Conservation (phyloP, 2,113 vertebrate genomes). For the Typhlomys cinereus region DNA sequence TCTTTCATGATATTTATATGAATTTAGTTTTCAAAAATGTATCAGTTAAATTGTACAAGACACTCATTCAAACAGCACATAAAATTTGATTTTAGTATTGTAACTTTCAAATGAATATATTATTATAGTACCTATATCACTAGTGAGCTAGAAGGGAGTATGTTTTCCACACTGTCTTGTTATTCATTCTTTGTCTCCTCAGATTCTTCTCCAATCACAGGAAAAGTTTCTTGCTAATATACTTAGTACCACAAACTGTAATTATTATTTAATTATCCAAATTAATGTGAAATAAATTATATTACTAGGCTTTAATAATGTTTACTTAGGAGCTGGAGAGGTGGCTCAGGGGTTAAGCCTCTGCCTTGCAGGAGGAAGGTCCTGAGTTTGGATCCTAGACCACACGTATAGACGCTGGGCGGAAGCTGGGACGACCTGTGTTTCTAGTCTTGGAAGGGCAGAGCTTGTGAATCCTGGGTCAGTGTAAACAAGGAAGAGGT, state of each 20-base stretch:
- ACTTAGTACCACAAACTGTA: background rate
- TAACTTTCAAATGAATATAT: slow-evolving; percentile 35
- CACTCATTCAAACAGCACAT: slow-evolving; percentile 51
- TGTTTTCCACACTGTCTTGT: background rate
- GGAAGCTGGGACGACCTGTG: too few relatives aligned
- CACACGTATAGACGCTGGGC: too few relatives aligned
- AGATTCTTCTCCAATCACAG: background rate
- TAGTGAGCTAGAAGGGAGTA: background rate
- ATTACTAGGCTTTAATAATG: background rate
- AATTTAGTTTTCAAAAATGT: slow-evolving; percentile 54
- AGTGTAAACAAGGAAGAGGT: too few relatives aligned
- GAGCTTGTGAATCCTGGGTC: too few relatives aligned
- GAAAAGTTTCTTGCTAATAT: background rate
- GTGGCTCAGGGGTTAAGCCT: too few relatives aligned
- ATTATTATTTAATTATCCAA: background rate
- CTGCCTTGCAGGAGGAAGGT: too few relatives aligned
- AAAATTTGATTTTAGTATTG: slow-evolving; percentile 12
- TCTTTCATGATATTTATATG: slow-evolving; percentile 57
- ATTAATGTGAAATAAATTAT: slow-evolving; percentile 16
- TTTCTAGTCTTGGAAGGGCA: too few relatives aligned
- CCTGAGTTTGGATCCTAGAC: too few relatives aligned
- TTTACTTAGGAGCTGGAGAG: too few relatives aligned
- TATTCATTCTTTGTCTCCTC: background rate
- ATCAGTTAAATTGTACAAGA: slow-evolving; percentile 26
- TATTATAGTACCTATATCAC: background rate